Base-by-base conservation (phyloP, 2,888 invertebrate genomes). In the Eristalis pertinax region DNA sequence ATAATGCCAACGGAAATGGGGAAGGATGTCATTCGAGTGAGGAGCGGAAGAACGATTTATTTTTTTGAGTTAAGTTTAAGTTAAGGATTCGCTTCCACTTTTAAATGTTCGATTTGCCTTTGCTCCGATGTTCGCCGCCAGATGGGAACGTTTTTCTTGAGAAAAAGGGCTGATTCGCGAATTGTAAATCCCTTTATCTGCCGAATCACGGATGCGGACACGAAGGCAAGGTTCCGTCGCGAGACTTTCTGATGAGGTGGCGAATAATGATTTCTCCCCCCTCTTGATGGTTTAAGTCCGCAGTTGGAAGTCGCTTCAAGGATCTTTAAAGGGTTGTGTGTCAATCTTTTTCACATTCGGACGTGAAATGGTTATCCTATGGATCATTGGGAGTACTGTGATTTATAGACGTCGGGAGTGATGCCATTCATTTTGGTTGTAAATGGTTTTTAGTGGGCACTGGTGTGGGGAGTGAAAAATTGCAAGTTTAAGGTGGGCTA, bases 11-110 rank as follows among this genome's bases (percentile, higher is more conserved):
- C 35, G 67, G 65, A 82, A 82, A 74, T 78, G 75, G 74, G 65
- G 62, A 72, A 75, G 78, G 78, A 67, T 72, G 75, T 56, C 81
- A 73, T 64, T 62, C 68, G 60, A 50, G 65, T 43, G 43, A 62
- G 19, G 38, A 22, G 38, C 58, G 15, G 43, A 67, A 79, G 35
- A 65, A 22, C 19, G 38, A 74, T 63, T 74, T 74, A 74, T 80
- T 82, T 68, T 74, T 32, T 75, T 72, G 78, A 86, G 86, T 83
- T 78, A 82, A 86, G 78, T 86, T 86, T 86, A 79, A 86, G 83
- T 75, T 86, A 70, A 72, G 78, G 72, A 83, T 67, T 86, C 77
- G 62, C 70, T 80, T 68, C 72, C 65, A 29, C 72, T 68, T 26
- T 22, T 4, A 64, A 32, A 60, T 15, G 41, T 60, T 76, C 67